Evolutionary conservation across 2,797 vertebrate species (phyloP).

Genomic region (Pelobates cultripes): DNA sequence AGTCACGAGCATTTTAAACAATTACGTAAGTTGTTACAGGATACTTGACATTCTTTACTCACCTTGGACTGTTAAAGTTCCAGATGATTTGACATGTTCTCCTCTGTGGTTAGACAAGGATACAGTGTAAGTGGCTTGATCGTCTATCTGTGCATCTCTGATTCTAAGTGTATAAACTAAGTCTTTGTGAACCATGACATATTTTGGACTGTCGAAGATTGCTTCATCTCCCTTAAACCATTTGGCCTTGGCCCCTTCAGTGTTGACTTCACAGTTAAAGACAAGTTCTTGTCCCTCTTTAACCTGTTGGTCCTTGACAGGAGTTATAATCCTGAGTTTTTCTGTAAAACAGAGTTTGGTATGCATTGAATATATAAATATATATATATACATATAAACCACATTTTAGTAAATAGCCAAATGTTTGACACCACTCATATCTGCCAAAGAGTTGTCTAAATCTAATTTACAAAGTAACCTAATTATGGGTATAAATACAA

Average conservation of each 20-base stretch:
- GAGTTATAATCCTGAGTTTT: slow-evolving; percentile 90
- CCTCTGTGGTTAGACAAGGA: slow-evolving; percentile 87
- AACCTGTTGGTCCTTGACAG: slow-evolving; percentile 87
- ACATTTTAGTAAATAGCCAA: too few species aligned
- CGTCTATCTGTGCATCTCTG: slow-evolving; percentile 81
- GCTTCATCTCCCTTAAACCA: slow-evolving; percentile 92
- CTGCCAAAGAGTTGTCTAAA: too few species aligned
- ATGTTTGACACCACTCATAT: too few species aligned
- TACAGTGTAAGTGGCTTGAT: slow-evolving; percentile 83
- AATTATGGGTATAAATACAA: too few species aligned
- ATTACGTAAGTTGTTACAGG: not conserved
- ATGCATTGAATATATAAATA: too few species aligned
- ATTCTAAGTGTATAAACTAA: slow-evolving; percentile 92
- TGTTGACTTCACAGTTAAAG: slow-evolving; percentile 96
- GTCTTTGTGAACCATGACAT: slow-evolving; percentile 90
- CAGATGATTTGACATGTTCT: slow-evolving; percentile 86
- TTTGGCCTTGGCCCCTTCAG: slow-evolving; percentile 94
- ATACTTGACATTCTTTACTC: slow-evolving; percentile 51
- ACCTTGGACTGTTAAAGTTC: slow-evolving; percentile 86
- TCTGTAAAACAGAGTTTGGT: slow-evolving; percentile 73
- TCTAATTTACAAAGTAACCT: too few species aligned
- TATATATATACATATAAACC: too few species aligned
- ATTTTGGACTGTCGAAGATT: slow-evolving; percentile 94
- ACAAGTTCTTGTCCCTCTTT: slow-evolving; percentile 88
- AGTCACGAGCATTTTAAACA: not conserved